Base-by-base conservation (phyloP, 2,113 vertebrate genomes). In the Circaetus cinerascens region DNA sequence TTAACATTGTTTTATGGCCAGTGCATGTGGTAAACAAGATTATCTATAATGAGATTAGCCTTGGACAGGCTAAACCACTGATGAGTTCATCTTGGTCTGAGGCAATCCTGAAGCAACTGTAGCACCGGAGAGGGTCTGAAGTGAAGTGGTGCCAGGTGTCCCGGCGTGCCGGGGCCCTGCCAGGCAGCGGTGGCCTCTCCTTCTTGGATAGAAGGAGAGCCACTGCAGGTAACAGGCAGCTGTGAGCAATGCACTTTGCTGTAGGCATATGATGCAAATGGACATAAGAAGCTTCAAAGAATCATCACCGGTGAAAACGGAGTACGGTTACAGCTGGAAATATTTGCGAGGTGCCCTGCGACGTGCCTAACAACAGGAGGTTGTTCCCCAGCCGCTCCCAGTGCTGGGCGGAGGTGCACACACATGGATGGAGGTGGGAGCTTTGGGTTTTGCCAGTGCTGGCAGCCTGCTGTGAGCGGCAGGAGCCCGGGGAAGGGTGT, bases 41-140 rank as follows among this genome's bases (percentile, higher is more conserved):
- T 97, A 96, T 60, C 76, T 82, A 8, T 90, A 97, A 97, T 93
- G 69, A 93, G 95, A 93, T 97, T 98, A 96, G 83, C 56, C 71
- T 94, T 77, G 80, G 84, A 79, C 92, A 95, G 89, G 69, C 88
- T 90, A 83, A 95, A 90, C 64, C 51, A 75, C 29, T 90, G 84
- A 95, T 97, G 93, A 96, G 56, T 95, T 96, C 94, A 90, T 90
- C 84, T 45, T 48, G 60, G 69, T 91, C 81, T 97, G 92, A 93
- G 72, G 84, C 91, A 97, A 94, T 83, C 64, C 80, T 73, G 78
- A 82, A 80, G 75, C 74, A 92, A 57, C 7, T 20, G 82, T 13
- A 64, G 72, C 62, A 64, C 30, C 32, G 66, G 56, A 45, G 45
- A 64, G 60, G 59, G 59, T 53, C 23, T 60, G 75, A 46, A 63